Base-by-base conservation (phyloP, 2,888 invertebrate genomes). In the Iselma pallidipennis region DNA sequence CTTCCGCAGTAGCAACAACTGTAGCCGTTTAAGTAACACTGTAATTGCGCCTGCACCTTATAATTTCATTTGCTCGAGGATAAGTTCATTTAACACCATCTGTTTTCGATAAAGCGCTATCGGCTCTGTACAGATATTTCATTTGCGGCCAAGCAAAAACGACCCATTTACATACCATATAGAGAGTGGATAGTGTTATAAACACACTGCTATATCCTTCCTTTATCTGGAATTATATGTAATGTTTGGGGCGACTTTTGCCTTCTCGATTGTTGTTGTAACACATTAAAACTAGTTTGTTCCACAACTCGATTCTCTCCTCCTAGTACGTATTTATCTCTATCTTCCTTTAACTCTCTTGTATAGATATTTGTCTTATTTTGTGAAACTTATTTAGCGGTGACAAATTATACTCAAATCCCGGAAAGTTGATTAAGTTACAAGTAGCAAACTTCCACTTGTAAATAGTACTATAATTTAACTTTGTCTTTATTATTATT, bases 51-150 rank as follows among this genome's bases (percentile, higher is more conserved):
- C 67, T 73, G 70, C 73, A 76, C 76, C 75, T 76, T 76, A 73
- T 77, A 77, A 76, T 77, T 76, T 75, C 73, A 75, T 74, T 74
- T 73, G 76, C 76, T 74, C 66, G 70, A 67, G 74, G 75, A 76
- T 73, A 75, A 71, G 71, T 75, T 74, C 76, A 72, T 75, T 77
- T 77, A 75, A 75, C 74, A 76, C 76, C 75, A 76, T 74, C 75
- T 76, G 71, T 68, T 73, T 68, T 66, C 63, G 60, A 63, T 63
- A 63, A 61, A 62, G 45, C 65, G 61, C 65, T 55, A 64, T 64
- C 64, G 63, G 63, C 59, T 49, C 12, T 56, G 25, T 56, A 23
- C 45, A 48, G 63, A 63, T 62, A 59, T 63, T 53, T 59, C 57
- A 59, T 63, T 61, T 63, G 49, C 54, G 21, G 25, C 25, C 25